These are phyloP conservation scores for Rhipidura dahli DNA, from an alignment of 2,113 vertebrate species.

Conservation along the genomic window DNA sequence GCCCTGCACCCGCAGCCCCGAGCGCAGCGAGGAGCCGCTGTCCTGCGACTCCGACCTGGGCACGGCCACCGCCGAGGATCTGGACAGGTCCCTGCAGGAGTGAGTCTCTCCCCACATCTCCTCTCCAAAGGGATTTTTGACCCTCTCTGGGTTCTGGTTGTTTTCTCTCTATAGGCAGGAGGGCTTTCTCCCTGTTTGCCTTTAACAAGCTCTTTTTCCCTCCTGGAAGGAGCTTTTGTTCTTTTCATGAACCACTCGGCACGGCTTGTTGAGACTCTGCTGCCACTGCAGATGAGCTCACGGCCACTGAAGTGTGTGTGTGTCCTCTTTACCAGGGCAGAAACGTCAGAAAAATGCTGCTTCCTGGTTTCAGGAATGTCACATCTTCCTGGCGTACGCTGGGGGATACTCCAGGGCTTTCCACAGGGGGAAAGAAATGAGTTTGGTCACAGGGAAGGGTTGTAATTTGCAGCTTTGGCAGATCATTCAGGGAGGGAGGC, in stretches of 20 bases:
- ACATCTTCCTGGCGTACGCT: rapidly evolving
- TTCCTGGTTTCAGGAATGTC: not conserved
- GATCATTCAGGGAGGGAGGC: not conserved
- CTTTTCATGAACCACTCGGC: rapidly evolving
- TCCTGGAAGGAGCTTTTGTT: not conserved
- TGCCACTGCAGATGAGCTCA: not conserved
- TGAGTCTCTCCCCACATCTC: constrained; percentile 69
- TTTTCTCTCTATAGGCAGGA: not conserved
- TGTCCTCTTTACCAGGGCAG: not conserved
- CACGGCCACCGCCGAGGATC: constrained; percentile 16
- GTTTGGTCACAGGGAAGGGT: not conserved
- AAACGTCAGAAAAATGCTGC: not conserved
- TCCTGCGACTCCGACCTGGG: constrained; percentile 74
- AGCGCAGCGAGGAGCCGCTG: constrained; percentile 72
- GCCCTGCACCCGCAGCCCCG: constrained; percentile 71
- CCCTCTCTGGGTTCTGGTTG: not conserved
- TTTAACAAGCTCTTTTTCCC: not conserved
- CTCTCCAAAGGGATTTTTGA: not conserved
- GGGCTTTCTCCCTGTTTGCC: not conserved
- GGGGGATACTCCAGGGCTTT: constrained; percentile 1
- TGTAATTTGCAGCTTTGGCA: not conserved
- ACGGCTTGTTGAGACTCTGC: not conserved
- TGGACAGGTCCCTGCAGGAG: constrained; percentile 76
- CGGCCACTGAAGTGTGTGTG: not conserved
- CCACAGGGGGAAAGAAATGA: not conserved